A percentile compares a stretch with the other conserved stretches of the same genome.
These are phyloP conservation scores for Ptilorrhoa leucosticta DNA, from an alignment of 2,113 vertebrate species.

Conservation along the genomic window DNA sequence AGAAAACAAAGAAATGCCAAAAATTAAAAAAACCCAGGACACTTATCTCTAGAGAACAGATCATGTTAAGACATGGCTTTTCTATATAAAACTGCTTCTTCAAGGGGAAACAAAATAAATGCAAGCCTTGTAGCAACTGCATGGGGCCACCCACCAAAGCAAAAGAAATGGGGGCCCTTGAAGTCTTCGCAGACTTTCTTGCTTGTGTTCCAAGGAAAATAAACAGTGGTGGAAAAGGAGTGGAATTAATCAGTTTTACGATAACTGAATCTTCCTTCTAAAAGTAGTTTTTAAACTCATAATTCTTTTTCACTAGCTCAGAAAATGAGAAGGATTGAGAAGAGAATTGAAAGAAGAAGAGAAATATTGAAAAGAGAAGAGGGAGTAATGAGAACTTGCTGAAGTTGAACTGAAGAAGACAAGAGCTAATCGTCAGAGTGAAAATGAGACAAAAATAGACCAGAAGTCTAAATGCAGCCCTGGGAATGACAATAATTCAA, in stretches of 20 bases:
- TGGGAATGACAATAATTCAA: background rate
- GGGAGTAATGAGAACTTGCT: background rate
- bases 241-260: background rate
- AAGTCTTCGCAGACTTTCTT: rapidly evolving
- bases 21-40: background rate
- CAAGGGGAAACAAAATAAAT: background rate
- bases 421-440: background rate
- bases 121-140: background rate
- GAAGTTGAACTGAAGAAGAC: background rate
- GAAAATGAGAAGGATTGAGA: background rate
- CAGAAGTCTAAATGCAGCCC: background rate
- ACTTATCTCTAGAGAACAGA: background rate
- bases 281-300: background rate
- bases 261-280: background rate
- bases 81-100: background rate
- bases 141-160: background rate
- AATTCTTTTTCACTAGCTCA: background rate
- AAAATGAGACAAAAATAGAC: background rate
- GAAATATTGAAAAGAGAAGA: background rate
- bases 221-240: background rate
- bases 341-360: background rate
- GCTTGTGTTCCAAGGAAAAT: background rate
- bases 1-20: background rate
- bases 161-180: background rate
- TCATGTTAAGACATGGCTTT: background rate